A percentile compares a stretch with the other conserved stretches of the same genome.
These are phyloP conservation scores for Eriosoma lanigerum DNA, from an alignment of 1,140 invertebrate species.

Conservation along the genomic window DNA sequence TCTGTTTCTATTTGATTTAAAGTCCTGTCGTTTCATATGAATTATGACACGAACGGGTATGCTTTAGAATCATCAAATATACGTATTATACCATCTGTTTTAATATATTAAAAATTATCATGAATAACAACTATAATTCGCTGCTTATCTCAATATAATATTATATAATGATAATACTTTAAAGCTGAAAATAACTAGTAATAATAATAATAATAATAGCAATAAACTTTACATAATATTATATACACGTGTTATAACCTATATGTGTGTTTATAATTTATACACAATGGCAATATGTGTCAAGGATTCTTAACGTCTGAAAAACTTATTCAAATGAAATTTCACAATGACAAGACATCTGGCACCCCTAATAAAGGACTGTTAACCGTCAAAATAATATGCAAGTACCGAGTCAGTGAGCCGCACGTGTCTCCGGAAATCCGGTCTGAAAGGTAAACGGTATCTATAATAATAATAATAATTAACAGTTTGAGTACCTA, in stretches of 20 bases:
- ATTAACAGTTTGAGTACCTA: conserved; percentile 2
- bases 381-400: not conserved
- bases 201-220: not conserved
- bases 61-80: not conserved
- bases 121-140: not conserved
- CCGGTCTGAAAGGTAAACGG: not conserved
- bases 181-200: not conserved
- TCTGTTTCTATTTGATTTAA: conserved; percentile 24
- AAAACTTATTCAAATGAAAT: not conserved
- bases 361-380: not conserved
- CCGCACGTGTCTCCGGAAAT: conserved; percentile 8
- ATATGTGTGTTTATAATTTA: not conserved
- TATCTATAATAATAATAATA: not conserved
- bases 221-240: not conserved
- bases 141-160: not conserved
- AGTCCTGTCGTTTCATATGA: not conserved
- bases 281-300: not conserved
- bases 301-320: not conserved
- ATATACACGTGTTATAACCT: not conserved
- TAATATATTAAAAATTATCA: conserved; percentile 2
- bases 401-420: not conserved
- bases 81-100: not conserved
- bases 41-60: not conserved
- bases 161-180: not conserved
- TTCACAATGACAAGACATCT: not conserved